Percentiles rank a stretch among this genome's conserved stretches.
phyloP scores from a whole-genome alignment of 2,888 invertebrate species.

The Chalcosyrphus nemorum region DNA sequence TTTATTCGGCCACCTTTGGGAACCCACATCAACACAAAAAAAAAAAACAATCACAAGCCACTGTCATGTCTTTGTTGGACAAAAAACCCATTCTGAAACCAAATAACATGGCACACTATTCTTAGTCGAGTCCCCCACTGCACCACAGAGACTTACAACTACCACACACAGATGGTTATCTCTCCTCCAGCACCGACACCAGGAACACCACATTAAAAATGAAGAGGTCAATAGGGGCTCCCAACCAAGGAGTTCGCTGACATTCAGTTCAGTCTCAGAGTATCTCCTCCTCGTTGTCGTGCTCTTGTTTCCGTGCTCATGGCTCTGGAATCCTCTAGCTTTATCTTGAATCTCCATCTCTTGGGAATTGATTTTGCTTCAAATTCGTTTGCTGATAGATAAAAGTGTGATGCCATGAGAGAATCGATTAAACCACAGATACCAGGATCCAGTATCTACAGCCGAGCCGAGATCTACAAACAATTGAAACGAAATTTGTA shows the following conservation, averaged over 20 bases:
- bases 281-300: slow-evolving; percentile 12
- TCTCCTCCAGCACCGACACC: slow-evolving; percentile 52
- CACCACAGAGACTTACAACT: background rate
- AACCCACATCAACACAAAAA: background rate
- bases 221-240: slow-evolving; percentile 66
- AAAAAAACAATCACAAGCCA: slow-evolving; percentile 12
- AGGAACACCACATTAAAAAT: slow-evolving; percentile 64
- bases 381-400: slow-evolving; percentile 65
- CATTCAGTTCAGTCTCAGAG: slow-evolving; percentile 55
- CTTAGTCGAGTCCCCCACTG: background rate
- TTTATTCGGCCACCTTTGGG: slow-evolving; percentile 27
- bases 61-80: slow-evolving; percentile 17
- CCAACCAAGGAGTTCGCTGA: slow-evolving; percentile 59
- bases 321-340: slow-evolving; percentile 14
- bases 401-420: slow-evolving; percentile 65
- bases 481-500: slow-evolving; percentile 72
- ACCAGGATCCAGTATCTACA: background rate
- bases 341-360: slow-evolving; percentile 64
- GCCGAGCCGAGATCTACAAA: slow-evolving; percentile 14
- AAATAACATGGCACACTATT: slow-evolving; percentile 42
- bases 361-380: slow-evolving; percentile 69
- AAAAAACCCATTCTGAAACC: slow-evolving; percentile 18
- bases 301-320: slow-evolving; percentile 62
- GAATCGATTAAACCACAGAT: slow-evolving; percentile 57
- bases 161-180: slow-evolving; percentile 55